Evolutionary conservation across 2,113 vertebrate species (phyloP).

Genomic region (Lepus americanus): DNA sequence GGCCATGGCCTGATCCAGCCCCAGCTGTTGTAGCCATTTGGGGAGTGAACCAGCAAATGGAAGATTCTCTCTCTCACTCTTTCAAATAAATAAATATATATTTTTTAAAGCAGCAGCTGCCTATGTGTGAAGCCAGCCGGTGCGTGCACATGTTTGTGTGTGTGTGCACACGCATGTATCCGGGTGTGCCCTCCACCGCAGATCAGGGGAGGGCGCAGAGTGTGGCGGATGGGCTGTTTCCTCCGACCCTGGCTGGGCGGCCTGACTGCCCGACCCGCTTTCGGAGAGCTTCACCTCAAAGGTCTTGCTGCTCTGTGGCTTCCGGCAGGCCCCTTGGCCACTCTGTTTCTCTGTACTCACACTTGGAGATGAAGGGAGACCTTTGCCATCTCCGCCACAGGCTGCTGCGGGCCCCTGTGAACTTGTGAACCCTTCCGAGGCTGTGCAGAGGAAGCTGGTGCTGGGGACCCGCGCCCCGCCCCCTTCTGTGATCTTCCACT

Average conservation of each 20-base stretch:
- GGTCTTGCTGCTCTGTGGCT: background rate
- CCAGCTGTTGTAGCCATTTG: too few species aligned
- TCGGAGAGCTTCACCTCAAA: background rate
- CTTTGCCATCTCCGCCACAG: background rate
- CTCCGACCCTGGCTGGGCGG: too few species aligned
- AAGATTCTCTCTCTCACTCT: too few species aligned
- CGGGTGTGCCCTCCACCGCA: background rate
- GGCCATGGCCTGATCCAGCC: too few species aligned
- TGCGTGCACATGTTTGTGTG: accelerated
- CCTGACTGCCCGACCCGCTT: accelerated
- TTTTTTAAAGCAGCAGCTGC: too few species aligned
- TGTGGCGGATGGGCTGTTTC: background rate
- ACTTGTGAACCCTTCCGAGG: background rate
- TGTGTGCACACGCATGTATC: background rate
- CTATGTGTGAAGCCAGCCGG: too few species aligned
- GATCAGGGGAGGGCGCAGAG: background rate
- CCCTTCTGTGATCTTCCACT: background rate
- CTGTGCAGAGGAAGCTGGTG: background rate
- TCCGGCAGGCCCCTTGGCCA: background rate
- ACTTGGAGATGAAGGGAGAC: background rate
- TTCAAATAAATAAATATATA: too few species aligned
- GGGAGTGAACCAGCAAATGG: too few species aligned
- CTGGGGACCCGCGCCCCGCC: too few species aligned
- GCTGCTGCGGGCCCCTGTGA: background rate
- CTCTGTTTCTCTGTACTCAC: constrained; percentile 14